Percentiles rank a stretch among this genome's conserved stretches.
Conservation (phyloP, 2,113 vertebrate species). For the Phrynosoma blainvillii region DNA sequence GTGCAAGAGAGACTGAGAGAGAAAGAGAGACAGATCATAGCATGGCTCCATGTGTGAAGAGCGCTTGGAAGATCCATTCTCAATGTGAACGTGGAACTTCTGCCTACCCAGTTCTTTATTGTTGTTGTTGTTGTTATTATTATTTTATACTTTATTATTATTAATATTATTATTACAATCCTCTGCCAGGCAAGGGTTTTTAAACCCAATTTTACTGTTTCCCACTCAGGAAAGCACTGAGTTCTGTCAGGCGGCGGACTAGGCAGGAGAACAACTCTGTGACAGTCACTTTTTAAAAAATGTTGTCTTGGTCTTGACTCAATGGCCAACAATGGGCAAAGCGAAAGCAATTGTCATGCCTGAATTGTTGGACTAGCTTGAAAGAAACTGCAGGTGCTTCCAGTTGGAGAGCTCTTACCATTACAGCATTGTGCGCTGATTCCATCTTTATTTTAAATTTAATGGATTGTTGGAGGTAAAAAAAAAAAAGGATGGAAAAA, state of each 20-base stretch:
- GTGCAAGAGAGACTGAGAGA: neutral
- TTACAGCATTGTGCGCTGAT: neutral
- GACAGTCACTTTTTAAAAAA: neutral
- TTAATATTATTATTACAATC: constrained; percentile 36
- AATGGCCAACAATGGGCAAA: neutral
- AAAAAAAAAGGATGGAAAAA: neutral
- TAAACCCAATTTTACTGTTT: constrained; percentile 34
- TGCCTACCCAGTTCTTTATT: constrained; percentile 35
- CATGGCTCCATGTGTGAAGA: neutral
- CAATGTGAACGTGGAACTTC: constrained; percentile 52
- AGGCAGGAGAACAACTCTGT: neutral
- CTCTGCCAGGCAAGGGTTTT: constrained; percentile 8
- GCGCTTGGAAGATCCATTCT: constrained; percentile 30
- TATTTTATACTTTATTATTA: constrained; percentile 55
- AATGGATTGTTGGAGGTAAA: too few species aligned
- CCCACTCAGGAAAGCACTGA: neutral
- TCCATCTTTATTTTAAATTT: too few species aligned
- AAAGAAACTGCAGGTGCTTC: constrained; percentile 12
- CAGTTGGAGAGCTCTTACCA: neutral
- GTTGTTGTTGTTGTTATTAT: constrained; percentile 47
- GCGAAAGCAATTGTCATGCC: neutral
- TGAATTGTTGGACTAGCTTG: constrained; percentile 19
- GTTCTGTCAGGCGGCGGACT: neutral
- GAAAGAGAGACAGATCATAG: neutral
- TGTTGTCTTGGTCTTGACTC: constrained; percentile 10